Conservation (phyloP, 2,888 invertebrate genomes). For the Abscondita cerata region DNA sequence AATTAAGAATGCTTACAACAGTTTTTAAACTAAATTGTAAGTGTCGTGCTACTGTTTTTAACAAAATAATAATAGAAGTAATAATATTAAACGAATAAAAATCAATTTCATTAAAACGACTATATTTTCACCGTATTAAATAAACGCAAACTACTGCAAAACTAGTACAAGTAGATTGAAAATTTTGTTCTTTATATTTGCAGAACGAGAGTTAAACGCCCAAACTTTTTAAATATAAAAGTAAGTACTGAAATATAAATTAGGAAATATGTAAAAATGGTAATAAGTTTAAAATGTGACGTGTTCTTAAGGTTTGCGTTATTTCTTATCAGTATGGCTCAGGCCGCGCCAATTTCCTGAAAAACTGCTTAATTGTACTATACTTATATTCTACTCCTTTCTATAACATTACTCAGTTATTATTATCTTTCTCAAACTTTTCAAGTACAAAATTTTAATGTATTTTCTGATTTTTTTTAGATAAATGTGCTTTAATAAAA, state of each 20-base stretch:
- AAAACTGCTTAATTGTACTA: conserved; percentile 40
- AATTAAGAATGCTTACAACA: too few relatives aligned
- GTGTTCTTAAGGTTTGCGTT: conserved; percentile 2
- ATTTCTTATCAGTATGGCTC: conserved; percentile 15
- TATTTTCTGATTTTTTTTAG: conserved; percentile 32
- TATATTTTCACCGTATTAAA: too few relatives aligned
- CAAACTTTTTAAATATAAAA: not conserved
- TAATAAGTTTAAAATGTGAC: conserved; percentile 20
- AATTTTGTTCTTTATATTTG: too few relatives aligned
- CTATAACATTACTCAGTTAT: not conserved
- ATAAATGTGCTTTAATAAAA: too few relatives aligned
- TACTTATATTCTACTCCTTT: conserved; percentile 14
- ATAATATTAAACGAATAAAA: too few relatives aligned
- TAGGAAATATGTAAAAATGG: conserved; percentile 22
- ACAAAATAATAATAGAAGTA: too few relatives aligned
- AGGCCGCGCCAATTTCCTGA: conserved; percentile 31
- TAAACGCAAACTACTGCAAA: too few relatives aligned
- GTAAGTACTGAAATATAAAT: conserved; percentile 13
- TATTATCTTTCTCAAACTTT: conserved; percentile 1
- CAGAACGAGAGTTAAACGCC: too few relatives aligned
- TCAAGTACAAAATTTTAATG: conserved; percentile 11
- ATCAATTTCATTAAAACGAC: too few relatives aligned
- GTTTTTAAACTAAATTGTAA: too few relatives aligned
- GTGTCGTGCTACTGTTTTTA: too few relatives aligned
- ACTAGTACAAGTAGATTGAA: too few relatives aligned